These are phyloP conservation scores for Apus apus DNA, from an alignment of 2,113 vertebrate species.

Conservation along the genomic window DNA sequence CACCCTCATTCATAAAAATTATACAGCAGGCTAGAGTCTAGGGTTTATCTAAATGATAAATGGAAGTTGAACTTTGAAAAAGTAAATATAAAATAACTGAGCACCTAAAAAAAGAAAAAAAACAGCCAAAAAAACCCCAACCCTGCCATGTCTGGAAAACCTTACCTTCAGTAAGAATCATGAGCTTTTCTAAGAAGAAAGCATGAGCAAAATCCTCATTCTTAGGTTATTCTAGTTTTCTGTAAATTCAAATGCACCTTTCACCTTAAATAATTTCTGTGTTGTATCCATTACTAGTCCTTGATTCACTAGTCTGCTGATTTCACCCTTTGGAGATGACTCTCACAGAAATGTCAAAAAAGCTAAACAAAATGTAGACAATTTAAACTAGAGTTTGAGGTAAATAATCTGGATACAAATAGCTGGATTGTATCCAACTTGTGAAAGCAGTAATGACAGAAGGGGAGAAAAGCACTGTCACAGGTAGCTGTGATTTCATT, in stretches of 20 bases:
- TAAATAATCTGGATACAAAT: slow-evolving; percentile 26
- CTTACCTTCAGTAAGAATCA: not conserved
- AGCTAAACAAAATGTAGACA: slow-evolving; percentile 5
- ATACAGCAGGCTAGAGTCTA: not conserved
- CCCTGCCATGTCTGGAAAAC: not conserved
- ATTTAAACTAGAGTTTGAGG: not conserved
- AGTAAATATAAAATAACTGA: not conserved
- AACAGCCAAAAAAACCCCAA: not conserved
- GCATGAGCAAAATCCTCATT: not conserved
- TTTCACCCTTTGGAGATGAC: slow-evolving; percentile 10
- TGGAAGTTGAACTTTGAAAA: not conserved
- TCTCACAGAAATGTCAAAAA: slow-evolving; percentile 6
- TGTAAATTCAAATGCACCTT: not conserved
- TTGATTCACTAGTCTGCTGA: not conserved
- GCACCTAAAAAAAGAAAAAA: not conserved
- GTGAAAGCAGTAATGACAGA: not conserved
- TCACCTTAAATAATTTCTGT: not conserved
- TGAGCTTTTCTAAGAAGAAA: not conserved
- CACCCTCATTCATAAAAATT: not conserved
- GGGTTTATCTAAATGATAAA: not conserved
- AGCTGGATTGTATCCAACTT: not conserved
- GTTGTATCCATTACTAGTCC: not conserved
- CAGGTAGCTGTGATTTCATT: not conserved
- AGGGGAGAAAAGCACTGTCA: not conserved
- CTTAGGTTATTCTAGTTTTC: not conserved